Conservation (phyloP, 2,888 invertebrate genomes). For the Elysia crispata region DNA sequence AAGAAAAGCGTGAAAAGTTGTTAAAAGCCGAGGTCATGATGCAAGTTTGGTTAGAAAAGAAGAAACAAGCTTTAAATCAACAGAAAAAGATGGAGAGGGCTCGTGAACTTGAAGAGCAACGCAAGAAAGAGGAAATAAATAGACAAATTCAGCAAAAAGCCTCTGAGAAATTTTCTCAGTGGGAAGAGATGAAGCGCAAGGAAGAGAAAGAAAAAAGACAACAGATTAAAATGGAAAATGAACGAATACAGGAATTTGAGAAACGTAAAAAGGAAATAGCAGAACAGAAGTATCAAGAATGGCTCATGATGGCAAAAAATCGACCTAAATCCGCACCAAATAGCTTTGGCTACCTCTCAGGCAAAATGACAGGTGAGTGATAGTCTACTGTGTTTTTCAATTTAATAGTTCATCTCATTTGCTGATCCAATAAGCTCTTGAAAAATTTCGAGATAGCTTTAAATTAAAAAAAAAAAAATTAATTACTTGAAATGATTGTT, state of each 20-base stretch:
- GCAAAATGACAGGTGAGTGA: constrained; percentile 69
- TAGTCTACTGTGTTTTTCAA: too few relatives aligned
- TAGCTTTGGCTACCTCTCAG: constrained; percentile 67
- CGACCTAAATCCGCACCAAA: constrained; percentile 65
- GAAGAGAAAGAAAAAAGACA: constrained; percentile 62
- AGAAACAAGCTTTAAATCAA: constrained; percentile 56
- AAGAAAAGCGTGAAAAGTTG: constrained; percentile 60
- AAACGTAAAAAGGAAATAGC: constrained; percentile 60
- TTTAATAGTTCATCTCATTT: too few relatives aligned
- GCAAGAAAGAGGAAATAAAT: constrained; percentile 53
- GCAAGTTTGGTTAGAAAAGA: constrained; percentile 66
- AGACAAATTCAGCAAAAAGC: constrained; percentile 53
- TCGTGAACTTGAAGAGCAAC: constrained; percentile 47
- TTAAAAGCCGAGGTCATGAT: constrained; percentile 61
- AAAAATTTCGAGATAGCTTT: too few relatives aligned
- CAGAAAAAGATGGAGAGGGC: constrained; percentile 54
- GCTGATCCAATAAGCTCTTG: too few relatives aligned
- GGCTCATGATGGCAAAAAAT: constrained; percentile 63
- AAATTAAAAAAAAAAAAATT: too few relatives aligned
- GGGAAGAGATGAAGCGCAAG: constrained; percentile 57
- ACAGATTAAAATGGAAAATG: constrained; percentile 61
- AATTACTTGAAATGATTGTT: too few relatives aligned
- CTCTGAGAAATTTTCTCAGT: constrained; percentile 55
- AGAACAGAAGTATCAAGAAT: constrained; percentile 65
- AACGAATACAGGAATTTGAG: constrained; percentile 56